Base-by-base conservation (phyloP, 1,140 invertebrate species). In the Probaryconus sp. region DNA sequence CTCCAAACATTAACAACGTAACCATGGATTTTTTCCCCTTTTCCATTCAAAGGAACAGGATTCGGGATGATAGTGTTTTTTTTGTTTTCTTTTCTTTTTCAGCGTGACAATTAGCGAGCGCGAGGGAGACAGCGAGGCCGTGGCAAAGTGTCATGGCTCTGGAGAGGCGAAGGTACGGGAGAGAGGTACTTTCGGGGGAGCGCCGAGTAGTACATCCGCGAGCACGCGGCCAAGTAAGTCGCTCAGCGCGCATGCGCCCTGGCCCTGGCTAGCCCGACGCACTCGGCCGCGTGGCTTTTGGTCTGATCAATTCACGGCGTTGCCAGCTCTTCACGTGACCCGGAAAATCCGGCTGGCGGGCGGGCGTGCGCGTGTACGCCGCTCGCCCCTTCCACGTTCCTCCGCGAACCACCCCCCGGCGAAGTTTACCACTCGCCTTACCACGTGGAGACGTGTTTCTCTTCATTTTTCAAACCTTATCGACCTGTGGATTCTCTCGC, bases 231-330 rank as follows among this genome's bases (percentile, higher is more conserved):
- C 65, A 77, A 75, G 53, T 72, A 64, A 76, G 69, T 64, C 38
- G 70, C 42, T 9, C 13, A 80, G 40, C 74, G 77, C 84, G 84
- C 84, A 82, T 81, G 83, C 80, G 79, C 74, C 13, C 61, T 84
- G 79, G 84, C 80, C 82, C 82, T 80, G 78, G 83, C 67, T 63
- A n/a, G 48, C 58, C 35, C 43, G 35, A 48, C 42, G 68, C 47
- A 65, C 80, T 69, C 79, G 83, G 84, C 86, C 86, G 85, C 85
- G 85, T 87, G 85, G 85, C 84, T n/a, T n/a, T n/a, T n/a, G 82
- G 81, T 65, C 79, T 85, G 84, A 87, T 87, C 86, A 87, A 86
- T 87, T 64, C 61, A 77, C 83, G 48, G 58, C 64, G 84, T 87
- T 86, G 84, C 83, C 83, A 76, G 40, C 24, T 83, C 67, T 53